These are phyloP conservation scores for Cygnus buccinator DNA, from an alignment of 2,113 vertebrate genomes.

Conservation along the genomic window DNA sequence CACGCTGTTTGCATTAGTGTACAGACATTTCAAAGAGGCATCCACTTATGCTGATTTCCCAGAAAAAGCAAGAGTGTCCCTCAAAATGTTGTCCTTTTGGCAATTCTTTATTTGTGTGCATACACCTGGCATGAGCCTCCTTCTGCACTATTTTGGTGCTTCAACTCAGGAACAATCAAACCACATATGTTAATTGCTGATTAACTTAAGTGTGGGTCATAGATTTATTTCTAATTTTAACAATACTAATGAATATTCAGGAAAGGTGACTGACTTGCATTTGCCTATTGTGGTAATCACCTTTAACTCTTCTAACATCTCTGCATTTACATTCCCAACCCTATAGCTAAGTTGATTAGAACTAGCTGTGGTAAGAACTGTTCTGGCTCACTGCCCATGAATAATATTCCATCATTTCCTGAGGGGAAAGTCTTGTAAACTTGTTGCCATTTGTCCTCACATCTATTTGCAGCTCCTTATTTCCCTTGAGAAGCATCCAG, in stretches of 20 bases:
- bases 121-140: neutral
- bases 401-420: conserved; percentile 21
- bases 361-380: neutral
- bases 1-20: accelerated
- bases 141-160: neutral
- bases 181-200: neutral
- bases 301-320: neutral
- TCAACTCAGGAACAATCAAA: neutral
- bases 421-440: neutral
- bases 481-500: conserved; percentile 59
- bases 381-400: conserved; percentile 18
- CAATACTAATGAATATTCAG: neutral
- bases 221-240: neutral
- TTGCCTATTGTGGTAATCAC: neutral
- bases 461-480: conserved; percentile 57
- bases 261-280: neutral
- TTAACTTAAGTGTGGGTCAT: neutral
- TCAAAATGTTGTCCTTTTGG: neutral
- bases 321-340: neutral
- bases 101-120: neutral
- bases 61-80: neutral
- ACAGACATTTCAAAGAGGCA: neutral
- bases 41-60: neutral
- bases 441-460: conserved; percentile 44
- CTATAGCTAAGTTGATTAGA: neutral